Conservation (phyloP, 2,888 invertebrate species). For the Orgyia antiqua region DNA sequence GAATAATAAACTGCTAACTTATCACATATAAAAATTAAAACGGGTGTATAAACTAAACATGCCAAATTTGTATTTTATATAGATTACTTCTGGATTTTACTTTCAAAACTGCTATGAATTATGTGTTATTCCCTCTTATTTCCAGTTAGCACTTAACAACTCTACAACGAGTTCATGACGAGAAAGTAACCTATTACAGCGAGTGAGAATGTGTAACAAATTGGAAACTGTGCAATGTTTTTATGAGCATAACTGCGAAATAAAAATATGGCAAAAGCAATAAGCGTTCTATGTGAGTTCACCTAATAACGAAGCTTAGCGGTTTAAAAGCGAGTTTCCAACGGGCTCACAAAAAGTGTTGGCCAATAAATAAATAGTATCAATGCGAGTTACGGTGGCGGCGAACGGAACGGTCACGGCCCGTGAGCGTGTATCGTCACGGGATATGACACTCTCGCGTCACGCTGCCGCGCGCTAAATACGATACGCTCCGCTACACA, state of each 20-base stretch:
- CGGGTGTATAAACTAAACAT: too few relatives aligned
- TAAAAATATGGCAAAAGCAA: slow-evolving; percentile 8
- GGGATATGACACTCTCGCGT: slow-evolving; percentile 48
- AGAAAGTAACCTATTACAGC: too few relatives aligned
- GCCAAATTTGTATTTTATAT: too few relatives aligned
- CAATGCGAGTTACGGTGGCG: slow-evolving; percentile 61
- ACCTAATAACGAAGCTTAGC: slow-evolving; percentile 39
- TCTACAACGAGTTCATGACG: too few relatives aligned
- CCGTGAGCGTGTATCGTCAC: slow-evolving; percentile 50
- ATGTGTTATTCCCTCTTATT: too few relatives aligned
- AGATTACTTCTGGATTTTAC: too few relatives aligned
- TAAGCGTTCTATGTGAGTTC: slow-evolving; percentile 17
- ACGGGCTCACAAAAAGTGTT: slow-evolving; percentile 49
- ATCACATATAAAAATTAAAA: too few relatives aligned
- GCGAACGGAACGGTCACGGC: slow-evolving; percentile 70
- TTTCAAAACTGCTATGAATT: too few relatives aligned
- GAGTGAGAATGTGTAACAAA: too few relatives aligned
- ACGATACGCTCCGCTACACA: slow-evolving; percentile 41
- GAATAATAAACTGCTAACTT: too few relatives aligned
- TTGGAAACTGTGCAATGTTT: not conserved
- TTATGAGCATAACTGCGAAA: slow-evolving; percentile 3
- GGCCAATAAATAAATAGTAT: slow-evolving; percentile 48
- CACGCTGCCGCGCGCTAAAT: slow-evolving; percentile 39
- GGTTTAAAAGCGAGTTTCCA: slow-evolving; percentile 64
- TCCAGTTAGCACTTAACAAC: too few relatives aligned